Conservation (phyloP, 2,888 invertebrate genomes). For the Drosophila peninsularis region DNA sequence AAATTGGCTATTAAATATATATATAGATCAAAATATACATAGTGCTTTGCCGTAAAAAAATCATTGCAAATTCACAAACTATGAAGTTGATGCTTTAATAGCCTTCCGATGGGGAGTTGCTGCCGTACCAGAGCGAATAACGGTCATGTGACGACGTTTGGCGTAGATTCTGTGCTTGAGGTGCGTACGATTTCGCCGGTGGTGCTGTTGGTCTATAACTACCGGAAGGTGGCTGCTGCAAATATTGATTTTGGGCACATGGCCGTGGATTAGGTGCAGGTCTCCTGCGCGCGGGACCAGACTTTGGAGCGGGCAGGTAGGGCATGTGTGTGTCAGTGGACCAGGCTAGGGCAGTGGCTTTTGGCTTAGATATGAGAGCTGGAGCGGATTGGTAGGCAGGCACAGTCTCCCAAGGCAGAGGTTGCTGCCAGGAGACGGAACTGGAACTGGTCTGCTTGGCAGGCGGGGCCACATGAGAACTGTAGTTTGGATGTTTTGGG, state of each 20-base stretch:
- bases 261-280: conserved; percentile 17
- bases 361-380: not conserved
- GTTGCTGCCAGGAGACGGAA: conserved; percentile 45
- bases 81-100: conserved; percentile 18
- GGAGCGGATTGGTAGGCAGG: conserved; percentile 28
- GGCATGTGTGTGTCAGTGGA: not conserved
- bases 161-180: conserved; percentile 2
- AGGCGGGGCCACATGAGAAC: not conserved
- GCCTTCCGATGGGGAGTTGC: conserved; percentile 5
- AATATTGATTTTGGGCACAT: not conserved
- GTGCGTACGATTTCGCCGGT: conserved; percentile 7
- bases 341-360: not conserved
- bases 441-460: not conserved
- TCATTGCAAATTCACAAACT: not conserved
- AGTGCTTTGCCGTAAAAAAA: not conserved
- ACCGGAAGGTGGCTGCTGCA: conserved; percentile 1
- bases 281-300: not conserved
- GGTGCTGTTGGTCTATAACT: conserved; percentile 9
- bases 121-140: conserved; percentile 39
- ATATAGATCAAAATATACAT: too few relatives aligned
- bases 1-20: conserved; percentile 10
- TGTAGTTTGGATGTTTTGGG: conserved; percentile 8
- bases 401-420: conserved; percentile 58
- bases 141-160: conserved; percentile 2
- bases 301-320: not conserved